phyloP scores from a whole-genome alignment of 23 tunicate genomes.

The Trididemnum nubilum region DNA sequence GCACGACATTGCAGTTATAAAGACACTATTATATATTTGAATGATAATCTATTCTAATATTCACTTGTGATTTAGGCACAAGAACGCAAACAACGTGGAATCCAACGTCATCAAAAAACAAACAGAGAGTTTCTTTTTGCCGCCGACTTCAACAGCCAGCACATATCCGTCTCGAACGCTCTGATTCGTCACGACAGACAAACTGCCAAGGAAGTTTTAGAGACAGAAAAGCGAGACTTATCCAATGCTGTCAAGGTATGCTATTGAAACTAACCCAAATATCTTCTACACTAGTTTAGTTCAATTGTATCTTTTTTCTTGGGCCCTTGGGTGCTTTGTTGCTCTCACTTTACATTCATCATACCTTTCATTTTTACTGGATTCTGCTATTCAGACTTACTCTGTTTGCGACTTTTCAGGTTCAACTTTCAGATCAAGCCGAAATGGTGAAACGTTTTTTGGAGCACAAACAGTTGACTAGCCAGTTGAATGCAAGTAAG shows the following conservation, averaged over 20 bases:
- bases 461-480: slow-evolving; percentile 85
- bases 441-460: slow-evolving; percentile 77
- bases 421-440: slow-evolving; percentile 81
- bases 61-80: slow-evolving; percentile 48
- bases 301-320: neutral
- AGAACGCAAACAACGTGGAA: slow-evolving; percentile 65
- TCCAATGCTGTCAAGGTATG: slow-evolving; percentile 66
- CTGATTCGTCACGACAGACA: slow-evolving; percentile 84
- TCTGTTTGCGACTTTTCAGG: no score
- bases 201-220: slow-evolving; percentile 56
- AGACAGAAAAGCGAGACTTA: slow-evolving; percentile 48
- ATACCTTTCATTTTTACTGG: no score
- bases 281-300: neutral
- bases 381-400: no score
- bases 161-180: slow-evolving; percentile 77
- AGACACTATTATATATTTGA: no score
- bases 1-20: no score
- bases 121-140: slow-evolving; percentile 71
- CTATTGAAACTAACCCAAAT: neutral
- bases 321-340: no score
- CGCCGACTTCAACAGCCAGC: slow-evolving; percentile 82
- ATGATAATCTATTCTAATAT: no score
- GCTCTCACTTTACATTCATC: no score
- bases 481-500: slow-evolving; percentile 68
- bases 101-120: slow-evolving; percentile 53